phyloP scores from a whole-genome alignment of 35 echinoderm and acorn worm species.

The Amphiura filiformis region DNA sequence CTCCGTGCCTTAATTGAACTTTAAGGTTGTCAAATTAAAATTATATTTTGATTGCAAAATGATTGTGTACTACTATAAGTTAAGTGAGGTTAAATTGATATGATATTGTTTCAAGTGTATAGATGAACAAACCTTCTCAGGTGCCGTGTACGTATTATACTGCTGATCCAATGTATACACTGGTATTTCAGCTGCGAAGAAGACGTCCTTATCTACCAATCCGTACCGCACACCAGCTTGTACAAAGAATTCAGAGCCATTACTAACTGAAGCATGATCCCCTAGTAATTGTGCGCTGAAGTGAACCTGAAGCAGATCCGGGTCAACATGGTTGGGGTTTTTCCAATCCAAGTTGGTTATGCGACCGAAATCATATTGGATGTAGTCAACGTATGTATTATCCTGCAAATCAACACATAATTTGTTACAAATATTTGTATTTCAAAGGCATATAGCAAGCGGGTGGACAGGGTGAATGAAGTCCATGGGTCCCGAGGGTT shows the following conservation, averaged over 20 bases:
- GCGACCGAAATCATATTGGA: slow-evolving; percentile 78
- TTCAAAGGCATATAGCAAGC: neutral
- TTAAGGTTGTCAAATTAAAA: too few relatives aligned
- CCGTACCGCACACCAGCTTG: slow-evolving; percentile 78
- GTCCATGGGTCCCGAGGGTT: too few relatives aligned
- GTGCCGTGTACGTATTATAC: slow-evolving; percentile 28
- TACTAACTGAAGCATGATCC: slow-evolving; percentile 28
- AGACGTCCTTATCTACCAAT: slow-evolving; percentile 39
- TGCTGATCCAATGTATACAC: slow-evolving; percentile 45
- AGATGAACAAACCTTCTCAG: slow-evolving; percentile 46
- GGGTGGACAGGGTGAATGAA: too few relatives aligned
- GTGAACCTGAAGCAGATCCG: slow-evolving; percentile 57
- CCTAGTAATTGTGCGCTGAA: slow-evolving; percentile 51
- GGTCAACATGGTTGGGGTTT: slow-evolving; percentile 17
- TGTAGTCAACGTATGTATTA: slow-evolving; percentile 43
- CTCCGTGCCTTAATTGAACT: too few relatives aligned
- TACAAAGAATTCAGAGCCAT: slow-evolving; percentile 59
- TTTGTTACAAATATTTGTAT: neutral
- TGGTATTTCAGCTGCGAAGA: slow-evolving; percentile 52
- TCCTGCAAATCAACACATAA: slow-evolving; percentile 48
- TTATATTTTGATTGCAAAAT: too few relatives aligned
- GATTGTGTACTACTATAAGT: too few relatives aligned
- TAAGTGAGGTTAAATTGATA: too few relatives aligned
- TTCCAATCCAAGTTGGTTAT: slow-evolving; percentile 67
- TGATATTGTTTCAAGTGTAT: too few relatives aligned